Evolutionary conservation across 2,888 invertebrate species (phyloP), one percentile per base, ranked within the genome.

Genomic region (Lottia gigantea): DNA sequence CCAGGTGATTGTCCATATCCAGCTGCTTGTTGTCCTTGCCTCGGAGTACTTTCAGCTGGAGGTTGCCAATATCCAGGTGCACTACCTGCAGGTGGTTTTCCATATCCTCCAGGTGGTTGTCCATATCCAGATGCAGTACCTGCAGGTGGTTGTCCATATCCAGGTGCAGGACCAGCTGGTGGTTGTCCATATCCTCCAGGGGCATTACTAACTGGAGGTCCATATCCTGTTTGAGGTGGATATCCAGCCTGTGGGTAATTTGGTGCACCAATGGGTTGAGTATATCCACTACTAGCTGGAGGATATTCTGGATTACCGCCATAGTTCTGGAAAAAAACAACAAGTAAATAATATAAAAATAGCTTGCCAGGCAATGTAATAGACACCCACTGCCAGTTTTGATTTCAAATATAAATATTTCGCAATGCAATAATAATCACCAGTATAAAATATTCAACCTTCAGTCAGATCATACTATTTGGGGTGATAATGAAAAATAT

Each of bases 21-120:
- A 61, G 62, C 72, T 66, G 66, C 66, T 49, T 46, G 68, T 46
- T 31, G 73, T 67, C 72, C 75, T 67, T 46, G 67, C 2, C 47
- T 64, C 65, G 74, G 76, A 72, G 49, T 70, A 49, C 71, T 74
- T 66, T 67, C 75, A 66, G 67, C 77, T 66, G 46, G 74, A 76
- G 46, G 74, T 70, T 46, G 70, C n/a, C 40, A 67, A 11, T 49
- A 64, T 47, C 40, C 64, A 31, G 69, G 65, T 14, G 66, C 64
- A 64, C 72, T 46, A 15, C 62, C 70, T 45, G 15, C 45, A 49
- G 67, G 69, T 66, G 66, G 66, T 49, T 47, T 65, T 23, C 62
- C 62, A n/a, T n/a, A n/a, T n/a, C n/a, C n/a, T n/a, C n/a, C n/a
- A n/a, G n/a, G n/a, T n/a, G n/a, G n/a, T n/a, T n/a, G n/a, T n/a